phyloP scores from a whole-genome alignment of 2,888 invertebrate genomes.

The Horisme vitalbata region DNA sequence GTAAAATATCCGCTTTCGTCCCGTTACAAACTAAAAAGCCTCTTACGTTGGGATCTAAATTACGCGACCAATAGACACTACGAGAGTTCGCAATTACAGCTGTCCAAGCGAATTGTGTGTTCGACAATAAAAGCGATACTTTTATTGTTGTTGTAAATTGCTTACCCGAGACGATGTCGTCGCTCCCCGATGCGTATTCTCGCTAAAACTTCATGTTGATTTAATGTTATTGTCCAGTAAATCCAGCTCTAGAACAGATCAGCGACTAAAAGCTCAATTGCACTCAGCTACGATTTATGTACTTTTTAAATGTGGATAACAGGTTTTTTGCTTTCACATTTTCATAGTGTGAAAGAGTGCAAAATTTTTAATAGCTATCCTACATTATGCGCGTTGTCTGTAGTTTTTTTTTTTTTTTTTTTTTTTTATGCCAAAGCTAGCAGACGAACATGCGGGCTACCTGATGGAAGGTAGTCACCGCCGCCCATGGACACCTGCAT shows the following conservation, averaged over 20 bases:
- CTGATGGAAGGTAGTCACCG: too few relatives aligned
- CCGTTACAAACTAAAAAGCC: neutral
- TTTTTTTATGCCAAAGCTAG: too few relatives aligned
- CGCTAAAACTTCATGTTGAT: constrained; percentile 62
- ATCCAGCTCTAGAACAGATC: constrained; percentile 39
- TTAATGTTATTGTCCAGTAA: constrained; percentile 61
- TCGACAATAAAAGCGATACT: constrained; percentile 78
- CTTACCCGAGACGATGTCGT: constrained; percentile 58
- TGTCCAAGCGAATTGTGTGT: constrained; percentile 77
- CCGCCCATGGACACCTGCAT: too few relatives aligned
- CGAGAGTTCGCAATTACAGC: constrained; percentile 76
- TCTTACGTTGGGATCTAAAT: constrained; percentile 67
- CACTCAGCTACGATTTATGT: constrained; percentile 15
- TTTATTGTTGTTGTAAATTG: constrained; percentile 77
- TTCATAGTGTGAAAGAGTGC: too few relatives aligned
- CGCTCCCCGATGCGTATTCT: constrained; percentile 56
- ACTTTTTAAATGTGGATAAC: neutral
- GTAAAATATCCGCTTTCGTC: neutral
- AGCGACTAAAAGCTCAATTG: constrained; percentile 34
- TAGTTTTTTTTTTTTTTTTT: too few relatives aligned
- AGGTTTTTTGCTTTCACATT: too few relatives aligned
- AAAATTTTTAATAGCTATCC: too few relatives aligned
- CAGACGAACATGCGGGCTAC: too few relatives aligned
- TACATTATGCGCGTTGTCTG: too few relatives aligned
- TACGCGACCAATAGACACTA: constrained; percentile 73